These are phyloP conservation scores for Acronicta aceris DNA, from an alignment of 2,888 invertebrate species.

Conservation along the genomic window DNA sequence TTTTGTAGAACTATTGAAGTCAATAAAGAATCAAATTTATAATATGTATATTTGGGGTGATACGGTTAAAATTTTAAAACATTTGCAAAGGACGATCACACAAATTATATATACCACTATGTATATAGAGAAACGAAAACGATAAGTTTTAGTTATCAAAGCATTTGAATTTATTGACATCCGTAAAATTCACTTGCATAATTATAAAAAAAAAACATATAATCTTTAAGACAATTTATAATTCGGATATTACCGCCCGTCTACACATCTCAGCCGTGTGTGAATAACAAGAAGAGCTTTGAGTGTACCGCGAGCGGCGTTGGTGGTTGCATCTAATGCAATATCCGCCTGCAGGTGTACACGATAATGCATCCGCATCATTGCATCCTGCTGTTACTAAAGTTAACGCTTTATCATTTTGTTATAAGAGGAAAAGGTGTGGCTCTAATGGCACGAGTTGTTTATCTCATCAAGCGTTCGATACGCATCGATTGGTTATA, in stretches of 20 bases:
- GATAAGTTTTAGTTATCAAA: too few relatives aligned
- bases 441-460: slow-evolving; percentile 24
- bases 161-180: too few relatives aligned
- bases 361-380: slow-evolving; percentile 75
- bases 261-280: slow-evolving; percentile 55
- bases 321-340: slow-evolving; percentile 81
- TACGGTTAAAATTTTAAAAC: too few relatives aligned
- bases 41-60: too few relatives aligned
- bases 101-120: too few relatives aligned
- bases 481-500: slow-evolving; percentile 4
- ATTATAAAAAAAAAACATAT: too few relatives aligned
- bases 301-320: slow-evolving; percentile 63
- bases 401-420: slow-evolving; percentile 51
- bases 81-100: too few relatives aligned
- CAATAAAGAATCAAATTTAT: too few relatives aligned
- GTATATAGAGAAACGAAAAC: too few relatives aligned
- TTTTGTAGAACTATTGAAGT: neutral
- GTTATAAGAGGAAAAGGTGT: slow-evolving; percentile 43
- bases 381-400: slow-evolving; percentile 59
- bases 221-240: too few relatives aligned
- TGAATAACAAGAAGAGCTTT: slow-evolving; percentile 67
- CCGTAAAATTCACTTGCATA: neutral
- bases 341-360: slow-evolving; percentile 81
- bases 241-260: slow-evolving; percentile 58
- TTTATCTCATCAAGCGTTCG: slow-evolving; percentile 34